Base-by-base conservation (phyloP, 2,888 invertebrate genomes). In the Limulus polyphemus region DNA sequence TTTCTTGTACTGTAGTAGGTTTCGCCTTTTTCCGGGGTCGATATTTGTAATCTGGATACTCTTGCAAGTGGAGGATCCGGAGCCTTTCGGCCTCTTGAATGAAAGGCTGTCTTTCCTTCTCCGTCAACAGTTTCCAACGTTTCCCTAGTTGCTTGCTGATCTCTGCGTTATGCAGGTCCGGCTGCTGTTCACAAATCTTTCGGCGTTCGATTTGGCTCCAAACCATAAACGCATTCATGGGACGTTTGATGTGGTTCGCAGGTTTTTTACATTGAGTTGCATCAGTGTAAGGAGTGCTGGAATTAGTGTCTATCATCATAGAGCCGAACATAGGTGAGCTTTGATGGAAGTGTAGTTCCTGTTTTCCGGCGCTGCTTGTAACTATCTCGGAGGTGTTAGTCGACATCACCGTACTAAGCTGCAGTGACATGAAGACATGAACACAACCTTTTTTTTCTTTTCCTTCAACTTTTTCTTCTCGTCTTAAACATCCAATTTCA, bases 221-320 rank as follows among this genome's bases (percentile, higher is more conserved):
- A 60, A 97, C 95, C 95, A 97, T 97, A 80, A 95, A 95, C 67
- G 94, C 93, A 79, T 98, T 98, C 97, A 98, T 98, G 62, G 98
- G 98, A 75, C 97, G 83, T 79, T 98, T 98, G 78, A 98, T 92
- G 83, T 97, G 97, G 76, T 92, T 93, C 55, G 94, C 90, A 79
- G 92, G 90, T 81, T 98, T 98, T 81, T 98, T 95, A 71, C 79
- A 80, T 69, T 79, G 78, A 14, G 97, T 98, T 68, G 97, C 97
- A 82, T 98, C 97, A 75, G 94, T 90, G 81, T 98, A 98, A 65
- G 97, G 97, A 65, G 95, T 97, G 60, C 85, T 82, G 49, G 94
- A 93, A 77, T 88, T 87, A 79, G 89, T 86, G 80, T 88, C 87
- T 78, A 95, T 87, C 73, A 87, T 82, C 77, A 90, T 87, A 62